A percentile compares a stretch with the other conserved stretches of the same genome.
These are phyloP conservation scores for Leptonema lineaticorne DNA, from an alignment of 1,140 invertebrate species.

Conservation along the genomic window DNA sequence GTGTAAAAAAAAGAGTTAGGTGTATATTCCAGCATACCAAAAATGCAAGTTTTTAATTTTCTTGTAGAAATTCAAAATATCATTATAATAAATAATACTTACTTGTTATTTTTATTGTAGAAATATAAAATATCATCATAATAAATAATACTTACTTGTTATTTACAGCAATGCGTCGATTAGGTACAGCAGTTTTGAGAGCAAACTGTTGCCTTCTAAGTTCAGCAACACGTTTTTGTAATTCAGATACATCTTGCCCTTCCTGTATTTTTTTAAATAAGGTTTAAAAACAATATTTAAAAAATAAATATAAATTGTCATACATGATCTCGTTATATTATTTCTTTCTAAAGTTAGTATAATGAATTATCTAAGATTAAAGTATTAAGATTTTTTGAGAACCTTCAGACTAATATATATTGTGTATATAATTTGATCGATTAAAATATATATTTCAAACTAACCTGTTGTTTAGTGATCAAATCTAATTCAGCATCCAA, in stretches of 20 bases:
- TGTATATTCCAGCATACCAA: too few relatives aligned
- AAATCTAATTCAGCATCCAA: conserved; percentile 86
- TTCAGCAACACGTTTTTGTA: conserved; percentile 71
- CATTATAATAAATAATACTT: neutral
- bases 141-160: neutral
- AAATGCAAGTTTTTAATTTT: too few relatives aligned
- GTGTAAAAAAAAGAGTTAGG: too few relatives aligned
- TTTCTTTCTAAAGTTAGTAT: too few relatives aligned
- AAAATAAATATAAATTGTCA: too few relatives aligned
- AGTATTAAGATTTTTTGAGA: too few relatives aligned
- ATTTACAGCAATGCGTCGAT: conserved; percentile 27
- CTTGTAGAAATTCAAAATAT: too few relatives aligned
- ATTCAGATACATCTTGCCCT: conserved; percentile 71
- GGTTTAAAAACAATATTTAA: too few relatives aligned
- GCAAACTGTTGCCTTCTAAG: conserved; percentile 65
- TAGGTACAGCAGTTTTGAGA: conserved; percentile 41
- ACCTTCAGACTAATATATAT: too few relatives aligned
- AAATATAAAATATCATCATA: neutral
- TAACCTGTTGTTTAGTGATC: conserved; percentile 76
- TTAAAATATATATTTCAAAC: conserved; percentile 38
- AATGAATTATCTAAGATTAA: too few relatives aligned
- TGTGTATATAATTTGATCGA: conserved; percentile 23
- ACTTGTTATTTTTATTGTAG: neutral
- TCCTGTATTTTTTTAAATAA: too few relatives aligned
- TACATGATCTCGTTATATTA: too few relatives aligned